A percentile compares a stretch with the other conserved stretches of the same genome.
Conservation (phyloP, 2,113 vertebrate species). For the Myrmophylax atrothorax region DNA sequence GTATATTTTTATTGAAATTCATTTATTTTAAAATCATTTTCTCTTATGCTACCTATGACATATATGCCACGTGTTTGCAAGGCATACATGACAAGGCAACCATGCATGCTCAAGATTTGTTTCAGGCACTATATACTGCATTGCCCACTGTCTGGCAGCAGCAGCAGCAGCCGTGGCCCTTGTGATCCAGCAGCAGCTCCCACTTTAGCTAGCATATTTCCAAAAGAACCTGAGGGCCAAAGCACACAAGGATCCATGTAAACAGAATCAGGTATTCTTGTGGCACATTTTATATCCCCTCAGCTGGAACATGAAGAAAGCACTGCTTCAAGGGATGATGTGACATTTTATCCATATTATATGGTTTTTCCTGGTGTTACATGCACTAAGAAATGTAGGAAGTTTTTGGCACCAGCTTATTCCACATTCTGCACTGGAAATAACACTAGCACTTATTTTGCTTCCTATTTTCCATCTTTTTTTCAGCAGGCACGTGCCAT, state of each 20-base stretch:
- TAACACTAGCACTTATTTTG: neutral
- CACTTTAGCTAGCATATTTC: neutral
- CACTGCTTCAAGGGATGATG: neutral
- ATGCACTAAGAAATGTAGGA: neutral
- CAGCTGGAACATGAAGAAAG: neutral
- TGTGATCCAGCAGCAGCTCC: neutral
- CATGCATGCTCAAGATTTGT: neutral
- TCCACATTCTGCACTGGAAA: conserved; percentile 11
- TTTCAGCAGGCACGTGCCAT: neutral
- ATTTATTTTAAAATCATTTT: neutral
- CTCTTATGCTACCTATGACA: neutral
- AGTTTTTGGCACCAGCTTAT: conserved; percentile 12
- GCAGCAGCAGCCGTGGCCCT: neutral
- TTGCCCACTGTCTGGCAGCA: neutral
- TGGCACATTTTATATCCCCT: neutral
- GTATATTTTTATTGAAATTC: neutral
- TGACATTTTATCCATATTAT: neutral
- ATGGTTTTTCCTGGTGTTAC: neutral
- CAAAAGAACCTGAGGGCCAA: neutral
- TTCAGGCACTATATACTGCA: neutral
- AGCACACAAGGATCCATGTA: neutral
- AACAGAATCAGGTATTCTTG: neutral
- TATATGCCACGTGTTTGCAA: neutral
- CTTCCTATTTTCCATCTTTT: neutral
- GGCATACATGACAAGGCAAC: neutral